Percentiles rank a stretch among this genome's conserved stretches.
Evolutionary conservation across 2,113 vertebrate genomes (phyloP).

Genomic region (Baryphthengus martii): DNA sequence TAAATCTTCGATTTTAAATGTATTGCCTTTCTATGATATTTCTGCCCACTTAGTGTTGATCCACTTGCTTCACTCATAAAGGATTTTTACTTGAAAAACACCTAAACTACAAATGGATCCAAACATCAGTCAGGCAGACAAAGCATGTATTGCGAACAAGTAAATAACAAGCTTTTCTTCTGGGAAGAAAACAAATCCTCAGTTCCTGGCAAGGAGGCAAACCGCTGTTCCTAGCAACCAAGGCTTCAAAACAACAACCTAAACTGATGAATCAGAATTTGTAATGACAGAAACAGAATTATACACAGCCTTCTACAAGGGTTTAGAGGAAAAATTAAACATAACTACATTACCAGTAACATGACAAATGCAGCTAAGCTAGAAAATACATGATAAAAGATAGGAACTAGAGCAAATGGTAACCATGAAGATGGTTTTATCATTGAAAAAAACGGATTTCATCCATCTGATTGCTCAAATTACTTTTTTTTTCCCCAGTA

Average conservation of each 20-base stretch:
- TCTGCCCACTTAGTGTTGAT: neutral
- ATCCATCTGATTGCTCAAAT: neutral
- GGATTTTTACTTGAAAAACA: constrained; percentile 1
- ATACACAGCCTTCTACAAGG: neutral
- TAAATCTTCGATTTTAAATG: neutral
- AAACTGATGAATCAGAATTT: constrained; percentile 50
- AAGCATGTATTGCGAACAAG: neutral
- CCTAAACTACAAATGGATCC: neutral
- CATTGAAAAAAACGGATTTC: neutral
- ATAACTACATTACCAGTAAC: constrained; percentile 39
- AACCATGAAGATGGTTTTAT: constrained; percentile 12
- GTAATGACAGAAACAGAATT: constrained; percentile 51
- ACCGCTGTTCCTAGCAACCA: constrained; percentile 45
- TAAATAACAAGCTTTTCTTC: constrained; percentile 42
- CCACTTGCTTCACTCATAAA: neutral
- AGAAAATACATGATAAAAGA: constrained; percentile 21
- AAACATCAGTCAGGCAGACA: neutral
- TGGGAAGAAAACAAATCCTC: constrained; percentile 49
- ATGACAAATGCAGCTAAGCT: constrained; percentile 22
- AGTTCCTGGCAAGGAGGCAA: constrained; percentile 41
- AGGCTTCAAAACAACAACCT: constrained; percentile 27
- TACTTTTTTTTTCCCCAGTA: neutral
- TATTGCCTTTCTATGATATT: neutral
- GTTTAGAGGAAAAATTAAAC: constrained; percentile 29
- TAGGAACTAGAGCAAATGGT: constrained; percentile 6